Percentiles rank a stretch among this genome's conserved stretches.
These are phyloP conservation scores for Amiota minor DNA, from an alignment of 2,888 invertebrate genomes.

Conservation along the genomic window DNA sequence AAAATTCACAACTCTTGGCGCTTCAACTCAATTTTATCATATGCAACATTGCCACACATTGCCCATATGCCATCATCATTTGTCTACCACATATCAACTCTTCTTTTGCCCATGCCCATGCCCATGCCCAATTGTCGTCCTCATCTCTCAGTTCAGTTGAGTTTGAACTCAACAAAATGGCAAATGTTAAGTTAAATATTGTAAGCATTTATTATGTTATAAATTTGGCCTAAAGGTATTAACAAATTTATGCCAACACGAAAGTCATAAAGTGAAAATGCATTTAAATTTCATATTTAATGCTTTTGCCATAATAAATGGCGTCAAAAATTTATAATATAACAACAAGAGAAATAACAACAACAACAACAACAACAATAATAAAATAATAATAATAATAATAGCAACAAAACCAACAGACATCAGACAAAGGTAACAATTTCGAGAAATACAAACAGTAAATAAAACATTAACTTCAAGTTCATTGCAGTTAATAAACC, in stretches of 20 bases:
- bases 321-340: slow-evolving; percentile 47
- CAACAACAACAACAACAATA: slow-evolving; percentile 39
- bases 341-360: slow-evolving; percentile 46
- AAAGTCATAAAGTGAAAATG: slow-evolving; percentile 68
- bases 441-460: background rate
- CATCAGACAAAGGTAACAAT: background rate
- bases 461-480: too few species aligned
- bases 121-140: background rate
- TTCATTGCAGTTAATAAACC: too few species aligned
- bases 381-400: slow-evolving; percentile 38
- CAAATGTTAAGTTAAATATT: slow-evolving; percentile 66
- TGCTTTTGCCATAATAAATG: slow-evolving; percentile 26
- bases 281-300: slow-evolving; percentile 59
- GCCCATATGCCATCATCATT: background rate
- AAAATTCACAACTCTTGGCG: background rate
- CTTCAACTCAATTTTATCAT: background rate
- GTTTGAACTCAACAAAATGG: slow-evolving; percentile 27
- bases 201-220: slow-evolving; percentile 70
- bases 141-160: slow-evolving; percentile 33
- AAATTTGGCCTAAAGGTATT: slow-evolving; percentile 69
- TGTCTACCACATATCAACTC: background rate
- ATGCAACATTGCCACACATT: background rate
- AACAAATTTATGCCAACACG: slow-evolving; percentile 68
- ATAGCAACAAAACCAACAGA: slow-evolving; percentile 42
- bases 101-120: background rate